Percentiles rank a stretch among this genome's conserved stretches.
phyloP scores from a whole-genome alignment of 2,888 invertebrate genomes.

The Conistra vaccinii region DNA sequence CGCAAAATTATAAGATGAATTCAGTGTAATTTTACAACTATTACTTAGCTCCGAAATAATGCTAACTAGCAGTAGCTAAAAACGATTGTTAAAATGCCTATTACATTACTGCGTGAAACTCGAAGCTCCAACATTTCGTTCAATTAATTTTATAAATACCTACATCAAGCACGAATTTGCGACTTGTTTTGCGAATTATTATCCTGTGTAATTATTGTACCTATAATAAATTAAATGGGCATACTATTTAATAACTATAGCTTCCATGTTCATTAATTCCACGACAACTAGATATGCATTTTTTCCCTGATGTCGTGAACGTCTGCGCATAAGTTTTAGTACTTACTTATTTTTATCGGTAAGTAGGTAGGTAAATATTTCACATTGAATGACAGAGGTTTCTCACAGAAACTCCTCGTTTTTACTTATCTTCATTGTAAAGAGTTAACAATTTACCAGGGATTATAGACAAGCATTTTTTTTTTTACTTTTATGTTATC shows the following conservation, averaged over 20 bases:
- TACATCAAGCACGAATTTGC: conserved; percentile 20
- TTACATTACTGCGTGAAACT: background rate
- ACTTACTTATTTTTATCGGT: conserved; percentile 35
- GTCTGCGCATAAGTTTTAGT: conserved; percentile 27
- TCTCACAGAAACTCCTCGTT: background rate
- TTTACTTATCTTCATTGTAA: background rate
- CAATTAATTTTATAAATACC: conserved; percentile 22
- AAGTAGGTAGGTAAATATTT: background rate
- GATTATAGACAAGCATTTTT: background rate
- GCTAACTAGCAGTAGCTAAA: conserved; percentile 2
- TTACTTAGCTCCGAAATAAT: background rate
- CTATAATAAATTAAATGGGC: conserved; percentile 48
- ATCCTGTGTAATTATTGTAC: conserved; percentile 34
- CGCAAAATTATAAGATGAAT: background rate
- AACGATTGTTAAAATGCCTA: conserved; percentile 6
- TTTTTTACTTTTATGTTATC: background rate
- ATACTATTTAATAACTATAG: conserved; percentile 44
- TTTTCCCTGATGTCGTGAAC: conserved; percentile 40
- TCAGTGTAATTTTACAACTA: background rate
- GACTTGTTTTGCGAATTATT: conserved; percentile 18
- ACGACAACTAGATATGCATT: conserved; percentile 49
- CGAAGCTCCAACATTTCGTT: conserved; percentile 24
- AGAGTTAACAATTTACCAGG: background rate
- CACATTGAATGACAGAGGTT: conserved; percentile 13
- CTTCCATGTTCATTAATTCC: conserved; percentile 59